These are phyloP conservation scores for Mola mola DNA, from an alignment of 2,113 vertebrate genomes.

Conservation along the genomic window DNA sequence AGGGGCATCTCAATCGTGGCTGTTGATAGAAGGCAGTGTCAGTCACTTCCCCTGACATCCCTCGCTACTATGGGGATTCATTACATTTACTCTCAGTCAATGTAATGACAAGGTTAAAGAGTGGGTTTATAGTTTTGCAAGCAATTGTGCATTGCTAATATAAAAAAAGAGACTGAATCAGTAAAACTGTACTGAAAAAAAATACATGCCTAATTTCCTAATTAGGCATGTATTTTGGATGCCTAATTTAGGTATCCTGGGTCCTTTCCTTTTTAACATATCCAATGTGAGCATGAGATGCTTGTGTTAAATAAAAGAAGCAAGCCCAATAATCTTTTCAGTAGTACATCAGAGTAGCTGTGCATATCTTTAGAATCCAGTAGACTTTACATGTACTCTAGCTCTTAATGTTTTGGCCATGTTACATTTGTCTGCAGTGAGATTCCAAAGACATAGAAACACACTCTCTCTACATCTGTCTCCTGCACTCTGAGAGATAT, in stretches of 20 bases:
- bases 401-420: neutral
- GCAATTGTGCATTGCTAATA: neutral
- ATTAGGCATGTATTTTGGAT: no score
- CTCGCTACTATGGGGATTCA: slow-evolving; percentile 20
- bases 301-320: neutral
- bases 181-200: neutral
- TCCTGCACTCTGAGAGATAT: no score
- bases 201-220: neutral
- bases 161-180: no score
- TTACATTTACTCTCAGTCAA: slow-evolving; percentile 29
- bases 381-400: neutral
- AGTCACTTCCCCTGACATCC: slow-evolving; percentile 29
- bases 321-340: no score
- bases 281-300: no score
- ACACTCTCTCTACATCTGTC: slow-evolving; percentile 19
- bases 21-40: slow-evolving; percentile 45
- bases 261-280: no score
- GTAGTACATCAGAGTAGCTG: neutral
- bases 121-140: neutral
- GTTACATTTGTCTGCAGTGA: neutral
- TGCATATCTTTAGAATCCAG: neutral
- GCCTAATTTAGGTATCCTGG: no score
- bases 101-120: slow-evolving; percentile 1
- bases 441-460: slow-evolving; percentile 13
- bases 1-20: slow-evolving; percentile 43